Conservation (phyloP, 2,888 invertebrate species). For the Sericinus montela region DNA sequence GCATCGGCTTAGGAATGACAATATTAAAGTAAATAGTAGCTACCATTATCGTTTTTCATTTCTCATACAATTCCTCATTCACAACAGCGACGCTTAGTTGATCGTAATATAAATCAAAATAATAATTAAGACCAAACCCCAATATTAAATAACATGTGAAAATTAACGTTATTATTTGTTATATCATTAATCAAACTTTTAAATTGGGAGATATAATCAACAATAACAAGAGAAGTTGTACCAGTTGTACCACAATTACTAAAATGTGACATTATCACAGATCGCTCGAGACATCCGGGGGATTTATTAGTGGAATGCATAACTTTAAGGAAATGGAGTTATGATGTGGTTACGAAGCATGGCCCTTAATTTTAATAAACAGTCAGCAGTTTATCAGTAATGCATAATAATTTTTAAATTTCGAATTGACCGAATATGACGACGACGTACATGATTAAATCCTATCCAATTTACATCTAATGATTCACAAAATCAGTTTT, state of each 20-base stretch:
- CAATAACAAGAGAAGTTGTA: constrained; percentile 20
- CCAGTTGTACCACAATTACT: constrained; percentile 17
- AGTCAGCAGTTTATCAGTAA: neutral
- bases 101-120: neutral
- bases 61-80: constrained; percentile 7
- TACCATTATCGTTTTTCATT: constrained; percentile 26
- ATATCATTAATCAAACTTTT: constrained; percentile 13
- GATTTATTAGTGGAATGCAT: constrained; percentile 4
- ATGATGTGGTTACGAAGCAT: neutral
- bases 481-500: neutral
- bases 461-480: neutral
- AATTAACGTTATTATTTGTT: constrained; percentile 10
- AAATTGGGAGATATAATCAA: constrained; percentile 2
- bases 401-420: too few relatives aligned
- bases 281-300: constrained; percentile 30
- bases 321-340: neutral
- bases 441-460: too few relatives aligned
- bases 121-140: neutral
- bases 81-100: constrained; percentile 2
- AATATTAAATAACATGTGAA: constrained; percentile 5
- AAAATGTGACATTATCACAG: constrained; percentile 49
- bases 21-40: constrained; percentile 41
- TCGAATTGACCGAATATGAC: too few relatives aligned
- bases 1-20: constrained; percentile 64
- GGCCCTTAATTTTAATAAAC: neutral